A percentile compares a stretch with the other conserved stretches of the same genome.
Evolutionary conservation across 2,888 invertebrate species (phyloP).

Genomic region (Limnephilus auricula): DNA sequence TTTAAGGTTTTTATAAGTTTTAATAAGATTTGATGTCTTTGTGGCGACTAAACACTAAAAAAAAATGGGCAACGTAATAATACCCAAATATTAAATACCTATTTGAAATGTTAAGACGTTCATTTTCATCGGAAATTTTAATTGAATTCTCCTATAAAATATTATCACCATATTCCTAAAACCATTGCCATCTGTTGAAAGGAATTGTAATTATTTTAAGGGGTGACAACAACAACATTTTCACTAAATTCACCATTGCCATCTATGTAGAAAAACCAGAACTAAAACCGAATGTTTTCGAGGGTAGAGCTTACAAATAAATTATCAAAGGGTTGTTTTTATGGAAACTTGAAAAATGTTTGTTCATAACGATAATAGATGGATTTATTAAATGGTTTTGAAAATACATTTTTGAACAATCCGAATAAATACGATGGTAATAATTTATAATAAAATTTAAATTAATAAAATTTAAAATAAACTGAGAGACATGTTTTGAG

Average conservation of each 20-base stretch:
- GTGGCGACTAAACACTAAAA: too few relatives aligned
- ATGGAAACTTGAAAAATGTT: background rate
- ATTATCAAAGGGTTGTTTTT: background rate
- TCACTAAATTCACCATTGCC: background rate
- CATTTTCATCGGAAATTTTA: background rate
- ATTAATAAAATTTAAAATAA: too few relatives aligned
- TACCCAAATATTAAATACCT: background rate
- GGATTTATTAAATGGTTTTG: background rate
- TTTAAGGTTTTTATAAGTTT: too few relatives aligned
- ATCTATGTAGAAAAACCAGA: background rate
- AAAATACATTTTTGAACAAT: background rate
- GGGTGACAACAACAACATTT: background rate
- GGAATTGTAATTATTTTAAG: background rate
- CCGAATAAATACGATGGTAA: too few relatives aligned
- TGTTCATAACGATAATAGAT: background rate
- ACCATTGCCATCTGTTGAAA: background rate
- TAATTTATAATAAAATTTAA: too few relatives aligned
- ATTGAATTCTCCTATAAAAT: background rate
- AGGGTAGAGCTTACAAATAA: background rate
- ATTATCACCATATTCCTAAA: background rate
- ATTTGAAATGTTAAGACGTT: background rate
- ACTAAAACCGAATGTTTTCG: background rate
- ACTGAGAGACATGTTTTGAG: too few relatives aligned
- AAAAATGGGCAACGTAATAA: background rate
- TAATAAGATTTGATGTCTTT: too few relatives aligned